Base-by-base conservation (phyloP, 2,888 invertebrate genomes). In the Yponomeuta plumbellus region DNA sequence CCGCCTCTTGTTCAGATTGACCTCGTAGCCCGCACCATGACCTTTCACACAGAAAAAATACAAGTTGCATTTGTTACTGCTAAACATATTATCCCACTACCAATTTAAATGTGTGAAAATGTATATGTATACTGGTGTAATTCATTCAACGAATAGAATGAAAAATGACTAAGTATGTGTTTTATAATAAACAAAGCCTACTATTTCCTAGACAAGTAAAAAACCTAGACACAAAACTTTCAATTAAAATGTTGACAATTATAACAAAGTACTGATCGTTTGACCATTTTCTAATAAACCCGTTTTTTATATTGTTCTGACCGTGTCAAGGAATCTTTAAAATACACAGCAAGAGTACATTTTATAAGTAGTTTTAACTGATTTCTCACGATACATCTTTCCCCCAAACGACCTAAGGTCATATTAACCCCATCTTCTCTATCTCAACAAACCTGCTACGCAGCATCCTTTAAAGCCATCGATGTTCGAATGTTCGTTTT, bases 381-480 rank as follows among this genome's bases (percentile, higher is more conserved):
- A 34, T 17, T 52, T 52, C 44, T 17, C 44, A 52, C 44, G 44
- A 52, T 52, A 17, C 8, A 52, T 17, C 17, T 5, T 52, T 17
- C 17, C 44, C 1, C 44, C 44, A 52, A 52, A 69, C 81, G 83
- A 84, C 81, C 84, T 75, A 39, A 74, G 85, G 85, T 86, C 84
- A 80, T 71, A 71, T 69, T 73, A 74, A 80, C 85, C 83, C 77
- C 73, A 75, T 77, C 75, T 76, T 71, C 34, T n/a, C 69, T 75
- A 82, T 85, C 84, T 79, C 85, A 83, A 80, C 80, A 58, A 58
- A 21, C 58, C 58, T 58, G 58, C 68, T 70, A 68, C 73, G 70
- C 83, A 84, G 83, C 79, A 77, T 83, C 77, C 71, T 56, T 72
- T 70, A 73, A 79, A 44, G 13, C 13, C 44, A 10, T 13, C 2